Evolutionary conservation across 2,888 invertebrate species (phyloP).

Genomic region (Drosophila helvetica): DNA sequence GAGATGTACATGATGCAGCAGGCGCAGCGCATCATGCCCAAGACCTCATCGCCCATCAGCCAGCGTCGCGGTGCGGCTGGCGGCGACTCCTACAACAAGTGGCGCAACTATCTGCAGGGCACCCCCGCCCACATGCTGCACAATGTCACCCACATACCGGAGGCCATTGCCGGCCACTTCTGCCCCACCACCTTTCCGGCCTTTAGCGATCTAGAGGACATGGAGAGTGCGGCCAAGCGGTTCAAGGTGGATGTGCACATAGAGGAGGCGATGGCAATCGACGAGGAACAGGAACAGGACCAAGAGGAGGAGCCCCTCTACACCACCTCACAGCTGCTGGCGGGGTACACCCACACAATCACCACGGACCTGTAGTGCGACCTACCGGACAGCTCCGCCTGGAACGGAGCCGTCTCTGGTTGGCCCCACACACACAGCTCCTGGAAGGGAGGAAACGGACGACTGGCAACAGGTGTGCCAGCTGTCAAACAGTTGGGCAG

Average conservation of each 20-base stretch:
- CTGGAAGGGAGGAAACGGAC: background rate
- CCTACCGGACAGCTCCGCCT: constrained; percentile 46
- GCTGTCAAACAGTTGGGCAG: constrained; percentile 41
- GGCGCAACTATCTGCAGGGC: constrained; percentile 74
- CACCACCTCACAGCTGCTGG: constrained; percentile 41
- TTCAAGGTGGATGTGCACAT: constrained; percentile 61
- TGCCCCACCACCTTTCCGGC: constrained; percentile 76
- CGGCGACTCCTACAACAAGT: constrained; percentile 69
- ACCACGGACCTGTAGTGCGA: constrained; percentile 61
- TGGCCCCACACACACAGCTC: too few relatives aligned
- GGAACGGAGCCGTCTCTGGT: constrained; percentile 49
- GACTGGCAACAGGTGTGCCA: constrained; percentile 72
- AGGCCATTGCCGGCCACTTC: constrained; percentile 81
- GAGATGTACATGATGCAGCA: constrained; percentile 82
- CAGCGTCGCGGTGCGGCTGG: constrained; percentile 47
- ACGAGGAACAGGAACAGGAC: background rate
- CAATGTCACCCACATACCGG: constrained; percentile 78
- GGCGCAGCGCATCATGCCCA: constrained; percentile 75
- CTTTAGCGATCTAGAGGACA: constrained; percentile 73
- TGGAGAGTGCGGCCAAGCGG: constrained; percentile 76
- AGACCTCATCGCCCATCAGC: constrained; percentile 80
- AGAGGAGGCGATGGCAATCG: background rate
- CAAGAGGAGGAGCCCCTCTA: constrained; percentile 21
- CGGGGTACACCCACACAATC: constrained; percentile 52
- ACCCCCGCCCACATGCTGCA: constrained; percentile 76